Conservation (phyloP, 2,113 vertebrate genomes). For the Burhinus oedicnemus region DNA sequence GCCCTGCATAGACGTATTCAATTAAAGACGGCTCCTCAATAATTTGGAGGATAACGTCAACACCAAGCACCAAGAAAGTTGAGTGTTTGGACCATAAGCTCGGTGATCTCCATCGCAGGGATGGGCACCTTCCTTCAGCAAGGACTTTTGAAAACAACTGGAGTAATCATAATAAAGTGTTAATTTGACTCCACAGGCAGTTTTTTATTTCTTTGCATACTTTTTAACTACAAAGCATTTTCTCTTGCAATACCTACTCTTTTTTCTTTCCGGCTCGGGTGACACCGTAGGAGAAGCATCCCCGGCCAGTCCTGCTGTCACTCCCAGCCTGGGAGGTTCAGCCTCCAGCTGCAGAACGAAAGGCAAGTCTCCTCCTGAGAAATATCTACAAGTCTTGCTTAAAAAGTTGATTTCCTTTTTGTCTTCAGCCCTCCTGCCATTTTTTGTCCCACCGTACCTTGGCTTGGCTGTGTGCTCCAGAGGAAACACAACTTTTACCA, state of each 20-base stretch:
- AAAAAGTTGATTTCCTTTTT: neutral
- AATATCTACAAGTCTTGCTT: neutral
- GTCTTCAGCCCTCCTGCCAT: neutral
- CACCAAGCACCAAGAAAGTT: neutral
- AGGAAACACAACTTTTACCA: slow-evolving; percentile 24
- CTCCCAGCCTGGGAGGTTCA: neutral
- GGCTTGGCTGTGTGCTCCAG: neutral
- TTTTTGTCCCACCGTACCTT: neutral
- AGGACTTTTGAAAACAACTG: neutral
- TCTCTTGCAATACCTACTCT: neutral
- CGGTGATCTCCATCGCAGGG: neutral
- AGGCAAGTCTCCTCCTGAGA: neutral
- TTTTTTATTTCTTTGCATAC: neutral
- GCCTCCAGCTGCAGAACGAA: neutral
- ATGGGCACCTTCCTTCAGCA: neutral
- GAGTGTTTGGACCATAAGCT: neutral
- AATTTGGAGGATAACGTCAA: neutral
- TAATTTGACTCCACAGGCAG: neutral
- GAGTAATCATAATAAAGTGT: neutral
- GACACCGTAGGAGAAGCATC: neutral
- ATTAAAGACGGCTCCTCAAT: neutral
- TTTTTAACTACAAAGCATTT: neutral
- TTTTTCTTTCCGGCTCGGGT: neutral
- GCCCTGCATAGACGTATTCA: neutral
- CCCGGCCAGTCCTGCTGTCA: neutral